Percentiles rank a stretch among this genome's conserved stretches.
Conservation (phyloP, 2,113 vertebrate genomes). For the Ptilorrhoa leucosticta region DNA sequence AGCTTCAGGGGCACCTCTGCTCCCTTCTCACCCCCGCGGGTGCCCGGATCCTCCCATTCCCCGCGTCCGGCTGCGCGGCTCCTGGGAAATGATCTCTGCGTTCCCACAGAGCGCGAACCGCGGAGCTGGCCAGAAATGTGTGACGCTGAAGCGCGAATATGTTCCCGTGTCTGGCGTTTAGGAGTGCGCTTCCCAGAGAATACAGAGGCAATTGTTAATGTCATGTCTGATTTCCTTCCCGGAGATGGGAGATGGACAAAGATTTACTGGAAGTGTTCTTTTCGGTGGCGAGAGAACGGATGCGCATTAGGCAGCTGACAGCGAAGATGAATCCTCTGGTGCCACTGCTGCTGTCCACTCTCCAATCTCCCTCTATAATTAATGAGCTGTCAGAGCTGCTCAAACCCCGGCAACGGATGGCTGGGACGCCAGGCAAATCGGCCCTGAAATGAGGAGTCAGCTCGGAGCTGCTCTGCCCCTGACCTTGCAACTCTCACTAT, state of each 20-base stretch:
- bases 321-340: constrained; percentile 62
- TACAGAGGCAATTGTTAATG: constrained; percentile 65
- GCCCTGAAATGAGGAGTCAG: constrained; percentile 72
- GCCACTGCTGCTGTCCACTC: constrained; percentile 46
- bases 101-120: background rate
- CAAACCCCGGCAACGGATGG: constrained; percentile 39
- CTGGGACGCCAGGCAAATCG: constrained; percentile 61
- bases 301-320: constrained; percentile 56
- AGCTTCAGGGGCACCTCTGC: background rate
- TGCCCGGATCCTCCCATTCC: rapidly evolving
- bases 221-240: constrained; percentile 73
- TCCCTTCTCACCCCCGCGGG: rapidly evolving
- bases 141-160: constrained; percentile 4
- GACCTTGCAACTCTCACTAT: constrained; percentile 69
- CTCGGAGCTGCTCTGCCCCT: constrained; percentile 29
- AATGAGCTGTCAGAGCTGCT: constrained; percentile 78
- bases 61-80: rapidly evolving
- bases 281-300: constrained; percentile 14
- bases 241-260: constrained; percentile 53
- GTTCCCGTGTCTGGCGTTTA: constrained; percentile 27
- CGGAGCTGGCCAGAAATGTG: background rate
- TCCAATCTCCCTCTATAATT: constrained; percentile 68
- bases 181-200: constrained; percentile 47
- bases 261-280: constrained; percentile 59
- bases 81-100: background rate